Evolutionary conservation across 2,888 invertebrate species (phyloP), one percentile per base, ranked within the genome.

Genomic region (Criorhina ranunculi): DNA sequence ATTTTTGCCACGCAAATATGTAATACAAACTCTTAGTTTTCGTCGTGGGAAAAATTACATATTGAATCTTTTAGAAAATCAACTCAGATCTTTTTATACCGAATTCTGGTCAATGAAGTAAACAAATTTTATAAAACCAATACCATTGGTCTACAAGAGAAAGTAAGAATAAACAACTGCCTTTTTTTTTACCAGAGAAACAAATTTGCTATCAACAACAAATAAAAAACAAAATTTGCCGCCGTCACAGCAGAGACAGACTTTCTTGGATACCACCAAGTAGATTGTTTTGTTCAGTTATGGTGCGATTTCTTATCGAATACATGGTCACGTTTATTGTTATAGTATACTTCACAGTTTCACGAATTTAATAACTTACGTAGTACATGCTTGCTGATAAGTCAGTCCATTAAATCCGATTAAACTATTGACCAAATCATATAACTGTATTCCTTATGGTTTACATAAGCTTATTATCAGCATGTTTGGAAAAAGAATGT

Each of bases 291-390:
- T 5, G 5, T 19, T 46, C 42, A 42, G 15, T 42, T 9, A 24
- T 19, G 11, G 51, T 29, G 12, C 12, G 6, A n/a, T 55, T 19
- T 53, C 24, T 55, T 55, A 55, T 55, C 55, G 17, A 37, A 17
- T 11, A 35, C 35, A 55, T 35, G 55, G 17, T 55, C 55, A 55
- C 55, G 55, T 55, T 55, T 55, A 55, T 35, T 55, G 19, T 17
- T 35, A 15, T 12, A 53, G 9, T 12, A 12, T 31, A 33, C 8
- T 5, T 17, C 51, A 51, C 51, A 29, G 8, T 51, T 51, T 31
- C 12, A 29, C n/a, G 8, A 51, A 51, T 12, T 51, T 12, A 29
- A 31, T 31, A 49, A 29, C 49, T 6, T 17, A 19, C 19, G 5
- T 46, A 44, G 40, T 9, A 11, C 17, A 9, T 46, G 51, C 12